Percentiles rank a stretch among this genome's conserved stretches.
These are phyloP conservation scores for Serinus canaria DNA, from an alignment of 2,113 vertebrate genomes.

Conservation along the genomic window DNA sequence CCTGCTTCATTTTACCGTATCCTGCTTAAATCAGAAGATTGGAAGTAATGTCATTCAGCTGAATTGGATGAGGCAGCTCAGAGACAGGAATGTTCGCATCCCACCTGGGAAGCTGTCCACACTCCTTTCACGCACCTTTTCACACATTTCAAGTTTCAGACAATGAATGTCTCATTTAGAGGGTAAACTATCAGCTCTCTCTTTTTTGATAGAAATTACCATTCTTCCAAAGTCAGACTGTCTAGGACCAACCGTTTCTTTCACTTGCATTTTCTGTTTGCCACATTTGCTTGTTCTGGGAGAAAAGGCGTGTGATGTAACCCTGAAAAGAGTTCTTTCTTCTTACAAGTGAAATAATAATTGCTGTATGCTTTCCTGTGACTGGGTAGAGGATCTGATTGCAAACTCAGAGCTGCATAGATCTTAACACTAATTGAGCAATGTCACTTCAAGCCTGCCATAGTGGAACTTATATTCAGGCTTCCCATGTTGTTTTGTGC, in stretches of 20 bases:
- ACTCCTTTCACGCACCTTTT: background rate
- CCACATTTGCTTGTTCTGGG: background rate
- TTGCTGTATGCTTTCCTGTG: background rate
- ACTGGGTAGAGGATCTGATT: background rate
- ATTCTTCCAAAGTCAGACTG: background rate
- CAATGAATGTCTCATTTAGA: background rate
- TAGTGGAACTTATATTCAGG: background rate
- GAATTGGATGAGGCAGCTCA: background rate
- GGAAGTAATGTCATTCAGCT: background rate
- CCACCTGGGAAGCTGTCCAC: background rate
- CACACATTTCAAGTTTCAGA: background rate
- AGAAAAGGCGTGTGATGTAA: background rate
- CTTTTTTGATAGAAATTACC: background rate
- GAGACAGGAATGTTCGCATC: background rate
- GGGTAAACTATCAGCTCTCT: background rate
- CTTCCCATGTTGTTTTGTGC: background rate
- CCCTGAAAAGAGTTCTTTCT: background rate
- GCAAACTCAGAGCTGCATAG: background rate
- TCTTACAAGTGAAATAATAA: background rate
- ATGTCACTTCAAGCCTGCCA: background rate
- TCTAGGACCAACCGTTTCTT: background rate
- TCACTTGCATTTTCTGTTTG: background rate
- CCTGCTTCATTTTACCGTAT: background rate
- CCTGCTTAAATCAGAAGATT: background rate
- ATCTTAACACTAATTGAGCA: background rate